Conservation (phyloP, 2,888 invertebrate species). For the Capitulum mitella region DNA sequence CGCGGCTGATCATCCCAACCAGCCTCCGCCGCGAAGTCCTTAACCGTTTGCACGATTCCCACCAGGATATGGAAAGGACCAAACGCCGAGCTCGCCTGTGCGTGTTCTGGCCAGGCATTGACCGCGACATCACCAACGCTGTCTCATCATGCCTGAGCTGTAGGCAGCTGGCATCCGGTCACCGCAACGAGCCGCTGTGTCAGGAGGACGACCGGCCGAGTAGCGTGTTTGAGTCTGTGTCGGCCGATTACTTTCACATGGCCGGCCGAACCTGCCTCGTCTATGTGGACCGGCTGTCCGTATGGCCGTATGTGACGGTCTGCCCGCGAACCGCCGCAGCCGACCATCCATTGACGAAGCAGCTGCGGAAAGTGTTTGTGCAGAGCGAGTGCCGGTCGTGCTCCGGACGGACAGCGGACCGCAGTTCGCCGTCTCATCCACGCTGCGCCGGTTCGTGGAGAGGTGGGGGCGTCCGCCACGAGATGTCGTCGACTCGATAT, state of each 20-base stretch:
- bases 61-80: conserved; percentile 34
- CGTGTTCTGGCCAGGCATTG: conserved; percentile 33
- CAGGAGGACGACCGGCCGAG: conserved; percentile 22
- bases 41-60: conserved; percentile 28
- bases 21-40: conserved; percentile 28
- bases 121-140: conserved; percentile 30
- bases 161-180: conserved; percentile 20
- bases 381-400: conserved; percentile 7
- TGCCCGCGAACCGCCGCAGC: conserved; percentile 21
- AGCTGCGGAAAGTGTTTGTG: neutral
- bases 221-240: conserved; percentile 25
- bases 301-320: conserved; percentile 24
- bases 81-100: conserved; percentile 32
- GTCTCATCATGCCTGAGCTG: conserved; percentile 15
- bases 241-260: conserved; percentile 28
- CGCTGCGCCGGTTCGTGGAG: conserved; percentile 6
- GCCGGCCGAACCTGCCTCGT: conserved; percentile 28
- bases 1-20: conserved; percentile 32
- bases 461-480: neutral
- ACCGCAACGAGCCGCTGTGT: neutral
- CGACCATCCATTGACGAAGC: neutral
- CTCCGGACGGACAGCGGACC: conserved; percentile 28
- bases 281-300: conserved; percentile 27
- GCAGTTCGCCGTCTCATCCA: conserved; percentile 26
- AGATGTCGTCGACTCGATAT: neutral